Conservation (phyloP, 2,888 invertebrate species). For the Apotomis betuletana region DNA sequence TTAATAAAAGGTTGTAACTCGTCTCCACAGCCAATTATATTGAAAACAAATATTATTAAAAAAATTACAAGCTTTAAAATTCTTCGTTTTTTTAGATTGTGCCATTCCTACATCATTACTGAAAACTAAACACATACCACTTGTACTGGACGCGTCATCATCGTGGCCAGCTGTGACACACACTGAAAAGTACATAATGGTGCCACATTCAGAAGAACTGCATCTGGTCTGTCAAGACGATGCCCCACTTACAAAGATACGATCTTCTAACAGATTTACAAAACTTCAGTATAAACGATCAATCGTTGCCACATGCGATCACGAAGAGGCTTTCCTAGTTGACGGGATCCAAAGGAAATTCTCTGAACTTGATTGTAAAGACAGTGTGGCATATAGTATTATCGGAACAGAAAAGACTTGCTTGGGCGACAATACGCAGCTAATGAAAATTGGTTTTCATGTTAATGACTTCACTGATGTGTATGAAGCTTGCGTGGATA, state of each 20-base stretch:
- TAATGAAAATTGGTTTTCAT: constrained; percentile 18
- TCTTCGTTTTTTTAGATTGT: constrained; percentile 22
- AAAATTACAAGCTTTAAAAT: background rate
- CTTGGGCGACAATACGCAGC: constrained; percentile 13
- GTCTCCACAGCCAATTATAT: too few species aligned
- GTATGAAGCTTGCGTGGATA: constrained; percentile 31
- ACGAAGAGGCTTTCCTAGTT: constrained; percentile 24
- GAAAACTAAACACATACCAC: constrained; percentile 11
- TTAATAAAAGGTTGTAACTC: too few species aligned
- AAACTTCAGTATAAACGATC: constrained; percentile 13
- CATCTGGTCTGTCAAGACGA: constrained; percentile 25
- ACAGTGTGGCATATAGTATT: background rate
- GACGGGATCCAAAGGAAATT: constrained; percentile 13
- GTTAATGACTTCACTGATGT: constrained; percentile 21
- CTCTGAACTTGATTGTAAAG: constrained; percentile 24
- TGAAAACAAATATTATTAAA: too few species aligned
- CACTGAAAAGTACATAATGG: background rate
- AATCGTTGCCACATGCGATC: constrained; percentile 23
- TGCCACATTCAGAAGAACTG: constrained; percentile 23
- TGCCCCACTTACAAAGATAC: background rate
- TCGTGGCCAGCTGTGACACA: background rate
- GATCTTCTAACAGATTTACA: constrained; percentile 6
- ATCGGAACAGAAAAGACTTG: constrained; percentile 1
- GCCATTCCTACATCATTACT: constrained; percentile 14
- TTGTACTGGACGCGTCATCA: constrained; percentile 13